Percentiles rank a stretch among this genome's conserved stretches.
Evolutionary conservation across 2,797 vertebrate genomes (phyloP).

Genomic region (Pseudochromis fuscus): DNA sequence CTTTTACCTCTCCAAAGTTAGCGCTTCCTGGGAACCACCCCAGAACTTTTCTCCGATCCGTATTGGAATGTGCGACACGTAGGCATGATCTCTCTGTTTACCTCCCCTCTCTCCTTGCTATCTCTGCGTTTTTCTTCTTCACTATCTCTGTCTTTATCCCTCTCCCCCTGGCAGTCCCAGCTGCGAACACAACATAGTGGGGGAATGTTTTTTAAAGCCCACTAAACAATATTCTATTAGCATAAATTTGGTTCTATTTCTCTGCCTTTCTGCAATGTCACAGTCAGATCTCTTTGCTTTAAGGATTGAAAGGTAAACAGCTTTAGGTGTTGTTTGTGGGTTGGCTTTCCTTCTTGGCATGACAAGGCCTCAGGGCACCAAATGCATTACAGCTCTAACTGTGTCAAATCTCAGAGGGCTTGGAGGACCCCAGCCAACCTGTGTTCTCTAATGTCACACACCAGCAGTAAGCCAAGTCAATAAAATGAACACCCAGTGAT

Average conservation of each 20-base stretch:
- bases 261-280: constrained; percentile 75
- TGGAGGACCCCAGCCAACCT: constrained; percentile 75
- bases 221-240: constrained; percentile 86
- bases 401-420: constrained; percentile 78
- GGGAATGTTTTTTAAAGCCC: constrained; percentile 70
- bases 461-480: constrained; percentile 79
- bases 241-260: constrained; percentile 81
- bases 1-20: constrained; percentile 87
- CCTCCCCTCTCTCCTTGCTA: constrained; percentile 65
- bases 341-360: constrained; percentile 76
- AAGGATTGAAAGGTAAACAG: constrained; percentile 80
- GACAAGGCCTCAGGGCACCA: constrained; percentile 79
- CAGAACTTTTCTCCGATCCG: constrained; percentile 84
- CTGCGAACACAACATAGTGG: constrained; percentile 68
- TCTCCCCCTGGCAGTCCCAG: constrained; percentile 78
- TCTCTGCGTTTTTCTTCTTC: constrained; percentile 64
- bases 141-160: constrained; percentile 70
- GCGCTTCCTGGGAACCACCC: constrained; percentile 84
- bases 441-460: constrained; percentile 80
- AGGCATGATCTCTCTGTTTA: constrained; percentile 79
- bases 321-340: constrained; percentile 79
- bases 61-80: constrained; percentile 86
- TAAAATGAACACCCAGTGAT: constrained; percentile 80
- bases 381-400: constrained; percentile 74
- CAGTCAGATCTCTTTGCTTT: constrained; percentile 83